Conservation (phyloP, 2,113 vertebrate species). For the Gnathonemus longibarbis region DNA sequence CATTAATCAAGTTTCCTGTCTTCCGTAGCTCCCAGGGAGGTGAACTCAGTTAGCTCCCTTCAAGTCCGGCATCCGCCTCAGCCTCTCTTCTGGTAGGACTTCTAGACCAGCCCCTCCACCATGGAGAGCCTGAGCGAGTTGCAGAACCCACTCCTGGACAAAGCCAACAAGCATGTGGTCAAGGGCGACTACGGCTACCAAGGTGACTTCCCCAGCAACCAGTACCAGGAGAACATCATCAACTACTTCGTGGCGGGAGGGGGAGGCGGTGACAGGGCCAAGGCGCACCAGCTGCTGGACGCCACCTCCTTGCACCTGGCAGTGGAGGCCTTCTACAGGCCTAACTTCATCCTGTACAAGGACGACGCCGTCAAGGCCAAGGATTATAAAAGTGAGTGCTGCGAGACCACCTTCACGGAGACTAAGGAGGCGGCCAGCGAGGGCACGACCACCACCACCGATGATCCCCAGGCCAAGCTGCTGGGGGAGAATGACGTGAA, state of each 20-base stretch:
- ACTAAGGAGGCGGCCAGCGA: conserved; percentile 62
- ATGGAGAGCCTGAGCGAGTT: conserved; percentile 92
- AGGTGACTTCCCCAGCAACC: conserved; percentile 70
- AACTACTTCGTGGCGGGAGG: conserved; percentile 80
- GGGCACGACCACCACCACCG: conserved; percentile 8
- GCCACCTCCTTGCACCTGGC: conserved; percentile 84
- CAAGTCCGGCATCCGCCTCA: conserved; percentile 20
- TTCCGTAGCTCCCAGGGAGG: conserved; percentile 37
- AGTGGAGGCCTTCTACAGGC: conserved; percentile 79
- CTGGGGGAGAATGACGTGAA: conserved; percentile 70
- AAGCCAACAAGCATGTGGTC: conserved; percentile 72
- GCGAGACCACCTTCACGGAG: conserved; percentile 90
- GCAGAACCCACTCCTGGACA: conserved; percentile 82
- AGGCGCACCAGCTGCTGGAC: conserved; percentile 78
- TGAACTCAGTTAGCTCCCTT: conserved; percentile 34
- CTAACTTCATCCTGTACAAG: conserved; percentile 75
- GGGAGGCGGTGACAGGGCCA: conserved; percentile 50
- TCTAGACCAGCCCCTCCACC: conserved; percentile 14
- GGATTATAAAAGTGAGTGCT: conserved; percentile 81
- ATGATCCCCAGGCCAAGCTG: conserved; percentile 59
- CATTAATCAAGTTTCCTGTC: neutral
- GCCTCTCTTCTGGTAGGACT: conserved; percentile 11
- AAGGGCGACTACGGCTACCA: conserved; percentile 67
- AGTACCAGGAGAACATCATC: conserved; percentile 84
- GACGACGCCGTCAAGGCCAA: conserved; percentile 78